Evolutionary conservation across 37 sponge, comb jelly and placozoan species (phyloP), one percentile per base, ranked within the genome.

Genomic region (Petrosia ficiformis): DNA sequence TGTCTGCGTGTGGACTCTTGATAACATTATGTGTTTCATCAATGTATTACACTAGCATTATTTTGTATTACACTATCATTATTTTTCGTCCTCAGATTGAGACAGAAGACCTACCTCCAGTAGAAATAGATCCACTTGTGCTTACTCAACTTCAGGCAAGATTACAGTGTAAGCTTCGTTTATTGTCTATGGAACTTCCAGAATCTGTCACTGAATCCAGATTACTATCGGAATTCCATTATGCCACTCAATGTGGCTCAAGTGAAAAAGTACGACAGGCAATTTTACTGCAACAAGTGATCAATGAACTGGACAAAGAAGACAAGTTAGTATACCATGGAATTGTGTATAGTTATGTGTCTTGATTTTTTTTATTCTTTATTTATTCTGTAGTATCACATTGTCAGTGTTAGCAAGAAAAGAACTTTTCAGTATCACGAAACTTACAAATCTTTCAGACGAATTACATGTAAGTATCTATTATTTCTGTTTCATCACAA

Each of bases 371-470:
- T 52, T 21, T 4, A 28, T 21, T 48, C 33, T 38, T 37, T 48
- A 43, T 67, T 54, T 44, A 22, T 33, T 29, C 40, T 29, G 43
- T 22, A 2, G 59, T 59, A 21, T 59, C 60, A 57, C 31, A 2
- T 14, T 56, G 56, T 73, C 74, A 3, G 4, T 44, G 2, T 56
- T 73, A 31, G 80, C 80, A 29, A 32, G 63, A 39, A 80, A 70
- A 44, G 61, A 80, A 42, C 22, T 80, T 37, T 30, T 80, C n/a
- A 33, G 36, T 11, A 32, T 65, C 16, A 19, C 43, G 0, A 65
- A 24, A 28, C 29, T 66, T 3, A 66, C 54, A 1, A 30, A 43
- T 4, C 1, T 77, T 5, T 43, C 64, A 43, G 8, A 34, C 2
- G 39, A 54, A 22, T 24, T 77, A 32, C 29, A 44, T 39, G 77